Base-by-base conservation (phyloP, 2,797 vertebrate species). In the Phyllotis vaccarum region DNA sequence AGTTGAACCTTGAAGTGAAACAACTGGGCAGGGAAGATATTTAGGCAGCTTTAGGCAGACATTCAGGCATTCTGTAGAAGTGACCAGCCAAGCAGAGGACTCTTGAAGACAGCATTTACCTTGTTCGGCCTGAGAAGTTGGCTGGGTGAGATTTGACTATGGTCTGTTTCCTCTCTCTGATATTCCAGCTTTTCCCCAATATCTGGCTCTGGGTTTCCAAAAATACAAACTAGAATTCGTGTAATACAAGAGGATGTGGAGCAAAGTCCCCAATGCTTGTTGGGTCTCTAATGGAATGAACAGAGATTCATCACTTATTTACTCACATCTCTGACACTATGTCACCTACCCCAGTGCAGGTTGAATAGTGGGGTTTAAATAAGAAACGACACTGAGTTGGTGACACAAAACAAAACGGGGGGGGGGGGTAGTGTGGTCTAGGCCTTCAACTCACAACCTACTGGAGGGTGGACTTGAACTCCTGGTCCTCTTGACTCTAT, bases 361-460 rank as follows among this genome's bases (percentile, higher is more conserved):
- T 29, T 17, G 7, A 4, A n/a, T 2, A 34, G 56, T 3, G 52
- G 49, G 52, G 27, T 70, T 19, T 66, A 91, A 91, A 13, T 85
- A 68, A 94, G 40, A 40, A 54, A 21, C 37, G 31, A 91, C 49
- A 62, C 37, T 91, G 92, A 34, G 58, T 89, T 88, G 66, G 60
- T 70, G 88, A 83, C 54, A 34, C 40, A 43, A 82, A 95, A 46
- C 34, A 86, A 76, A 54, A 54, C 56, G 16, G 24, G 0, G 49
- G 11, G 10, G 22, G 34, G 31, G 8, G 1, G 27, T 16, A 54
- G 66, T 6, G 31, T 86, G 27, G 83, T 17, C 64, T 46, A 54
- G 64, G 40, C 58, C 82, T 66, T 85, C 43, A 85, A 66, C 62
- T 85, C 62, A 8, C 11, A 49, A 52, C 19, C 5, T 27, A 82